Conservation (phyloP, 1,140 invertebrate species). For the Drosophila cardini region DNA sequence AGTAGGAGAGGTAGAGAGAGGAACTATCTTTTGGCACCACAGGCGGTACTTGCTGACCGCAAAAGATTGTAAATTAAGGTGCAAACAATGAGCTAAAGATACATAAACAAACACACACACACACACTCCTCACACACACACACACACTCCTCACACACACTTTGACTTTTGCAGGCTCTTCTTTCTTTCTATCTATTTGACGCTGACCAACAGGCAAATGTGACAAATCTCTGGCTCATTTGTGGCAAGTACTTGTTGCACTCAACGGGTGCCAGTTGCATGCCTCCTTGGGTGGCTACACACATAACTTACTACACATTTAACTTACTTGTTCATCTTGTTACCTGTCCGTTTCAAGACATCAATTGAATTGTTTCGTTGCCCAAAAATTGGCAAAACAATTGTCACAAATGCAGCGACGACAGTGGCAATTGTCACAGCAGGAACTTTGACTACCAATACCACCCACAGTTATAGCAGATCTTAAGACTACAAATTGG, state of each 20-base stretch:
- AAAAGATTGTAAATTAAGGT: constrained; percentile 77
- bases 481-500: too few species aligned
- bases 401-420: constrained; percentile 17
- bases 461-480: background rate
- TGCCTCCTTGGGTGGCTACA: constrained; percentile 36
- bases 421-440: constrained; percentile 42
- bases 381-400: constrained; percentile 46
- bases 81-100: constrained; percentile 68
- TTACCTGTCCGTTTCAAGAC: constrained; percentile 8
- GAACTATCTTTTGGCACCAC: constrained; percentile 25
- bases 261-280: constrained; percentile 18
- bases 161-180: constrained; percentile 11
- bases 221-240: constrained; percentile 44
- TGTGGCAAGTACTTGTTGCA: constrained; percentile 5
- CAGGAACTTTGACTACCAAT: background rate
- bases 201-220: constrained; percentile 57
- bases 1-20: background rate
- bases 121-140: constrained; percentile 27
- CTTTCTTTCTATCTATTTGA: constrained; percentile 58
- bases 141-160: constrained; percentile 41
- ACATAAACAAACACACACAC: constrained; percentile 2
- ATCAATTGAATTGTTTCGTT: constrained; percentile 44
- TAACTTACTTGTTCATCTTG: constrained; percentile 16
- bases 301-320: too few species aligned
- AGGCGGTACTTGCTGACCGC: constrained; percentile 61